Percentiles rank a stretch among this genome's conserved stretches.
phyloP scores from a whole-genome alignment of 2,888 invertebrate species.

The Drosophila cognata region DNA sequence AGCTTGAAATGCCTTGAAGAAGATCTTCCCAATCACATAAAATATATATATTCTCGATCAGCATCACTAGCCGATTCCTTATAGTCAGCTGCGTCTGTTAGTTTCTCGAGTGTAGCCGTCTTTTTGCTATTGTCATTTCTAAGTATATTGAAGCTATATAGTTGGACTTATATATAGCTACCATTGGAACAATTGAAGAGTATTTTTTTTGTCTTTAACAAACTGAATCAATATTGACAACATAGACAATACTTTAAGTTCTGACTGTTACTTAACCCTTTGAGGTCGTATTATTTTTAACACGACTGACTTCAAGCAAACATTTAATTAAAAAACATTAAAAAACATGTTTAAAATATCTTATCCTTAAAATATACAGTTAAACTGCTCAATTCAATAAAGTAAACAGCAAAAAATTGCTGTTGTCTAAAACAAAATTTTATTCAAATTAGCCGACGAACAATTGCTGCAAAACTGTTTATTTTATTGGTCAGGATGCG shows the following conservation, averaged over 20 bases:
- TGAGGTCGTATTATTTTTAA: background rate
- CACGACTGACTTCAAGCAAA: background rate
- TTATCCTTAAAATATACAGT: background rate
- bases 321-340: background rate
- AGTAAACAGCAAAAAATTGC: background rate
- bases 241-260: too few species aligned
- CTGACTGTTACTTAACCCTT: background rate
- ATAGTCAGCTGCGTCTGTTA: background rate
- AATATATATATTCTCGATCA: background rate
- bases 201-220: background rate
- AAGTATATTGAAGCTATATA: background rate
- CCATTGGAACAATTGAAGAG: background rate
- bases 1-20: background rate
- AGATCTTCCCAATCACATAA: background rate
- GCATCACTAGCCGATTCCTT: background rate
- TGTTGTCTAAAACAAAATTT: background rate
- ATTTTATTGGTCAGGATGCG: background rate
- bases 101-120: background rate
- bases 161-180: background rate
- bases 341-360: background rate
- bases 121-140: background rate
- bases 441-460: background rate
- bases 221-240: too few species aligned
- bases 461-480: background rate
- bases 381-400: background rate